These are phyloP conservation scores for Myopa testacea DNA, from an alignment of 2,888 invertebrate genomes.

Conservation along the genomic window DNA sequence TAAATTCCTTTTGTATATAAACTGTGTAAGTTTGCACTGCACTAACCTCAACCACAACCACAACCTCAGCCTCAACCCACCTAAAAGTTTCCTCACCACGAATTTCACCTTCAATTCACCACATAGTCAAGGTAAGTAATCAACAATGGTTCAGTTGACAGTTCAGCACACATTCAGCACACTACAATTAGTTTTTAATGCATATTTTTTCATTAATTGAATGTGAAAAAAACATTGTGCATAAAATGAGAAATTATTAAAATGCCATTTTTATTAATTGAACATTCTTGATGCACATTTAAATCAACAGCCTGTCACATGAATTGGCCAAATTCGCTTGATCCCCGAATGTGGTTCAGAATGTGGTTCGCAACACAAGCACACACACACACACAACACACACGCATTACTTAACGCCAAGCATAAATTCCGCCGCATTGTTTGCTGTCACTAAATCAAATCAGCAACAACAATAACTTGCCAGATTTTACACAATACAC, in stretches of 20 bases:
- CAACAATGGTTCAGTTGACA: too few relatives aligned
- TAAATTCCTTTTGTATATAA: too few relatives aligned
- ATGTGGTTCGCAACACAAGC: background rate
- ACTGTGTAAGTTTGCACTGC: too few relatives aligned
- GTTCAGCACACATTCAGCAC: too few relatives aligned
- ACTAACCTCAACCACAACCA: too few relatives aligned
- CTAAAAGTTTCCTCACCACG: too few relatives aligned
- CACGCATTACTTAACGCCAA: background rate
- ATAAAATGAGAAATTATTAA: background rate
- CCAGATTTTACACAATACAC: background rate
- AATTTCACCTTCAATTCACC: too few relatives aligned
- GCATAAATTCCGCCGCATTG: slow-evolving; percentile 36
- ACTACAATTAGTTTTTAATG: too few relatives aligned
- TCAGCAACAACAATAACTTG: slow-evolving; percentile 12
- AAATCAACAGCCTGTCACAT: background rate
- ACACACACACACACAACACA: background rate
- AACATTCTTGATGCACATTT: background rate
- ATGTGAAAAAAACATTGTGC: background rate
- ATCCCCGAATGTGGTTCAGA: background rate
- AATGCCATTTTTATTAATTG: background rate
- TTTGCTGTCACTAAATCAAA: slow-evolving; percentile 36
- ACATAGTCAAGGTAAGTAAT: too few relatives aligned
- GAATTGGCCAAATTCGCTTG: slow-evolving; percentile 5
- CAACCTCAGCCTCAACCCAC: too few relatives aligned
- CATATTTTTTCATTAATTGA: background rate